These are phyloP conservation scores for Acanthosepion pharaonis DNA, from an alignment of 2,888 invertebrate species.

Conservation along the genomic window DNA sequence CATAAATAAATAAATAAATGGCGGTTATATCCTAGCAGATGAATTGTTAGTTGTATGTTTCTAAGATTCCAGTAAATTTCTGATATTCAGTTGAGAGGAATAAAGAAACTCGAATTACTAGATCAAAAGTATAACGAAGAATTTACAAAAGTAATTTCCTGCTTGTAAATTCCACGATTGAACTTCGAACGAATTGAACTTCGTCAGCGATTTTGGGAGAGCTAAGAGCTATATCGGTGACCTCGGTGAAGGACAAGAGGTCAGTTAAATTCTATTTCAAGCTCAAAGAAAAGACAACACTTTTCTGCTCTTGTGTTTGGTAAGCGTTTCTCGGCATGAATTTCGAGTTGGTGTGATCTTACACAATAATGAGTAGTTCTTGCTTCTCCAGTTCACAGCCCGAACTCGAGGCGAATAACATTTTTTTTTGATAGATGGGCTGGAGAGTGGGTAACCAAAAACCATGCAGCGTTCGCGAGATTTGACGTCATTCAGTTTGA, in stretches of 20 bases:
- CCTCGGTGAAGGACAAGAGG: neutral
- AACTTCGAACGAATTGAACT: too few species aligned
- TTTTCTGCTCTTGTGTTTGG: neutral
- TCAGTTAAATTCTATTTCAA: neutral
- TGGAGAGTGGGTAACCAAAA: neutral
- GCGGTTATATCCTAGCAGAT: too few species aligned
- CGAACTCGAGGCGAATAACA: neutral
- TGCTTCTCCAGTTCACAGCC: neutral
- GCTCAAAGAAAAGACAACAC: neutral
- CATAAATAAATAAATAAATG: too few species aligned
- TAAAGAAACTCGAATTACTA: too few species aligned
- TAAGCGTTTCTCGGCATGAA: neutral
- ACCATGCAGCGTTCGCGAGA: neutral
- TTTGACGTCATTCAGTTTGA: conserved; percentile 4
- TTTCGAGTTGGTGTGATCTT: neutral
- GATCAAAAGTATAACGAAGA: too few species aligned
- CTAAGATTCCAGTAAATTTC: too few species aligned
- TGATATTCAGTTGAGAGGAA: too few species aligned
- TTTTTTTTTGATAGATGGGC: neutral
- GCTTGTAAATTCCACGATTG: too few species aligned
- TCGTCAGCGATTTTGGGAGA: too few species aligned
- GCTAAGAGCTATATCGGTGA: neutral
- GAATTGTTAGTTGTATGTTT: too few species aligned
- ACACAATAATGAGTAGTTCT: neutral
- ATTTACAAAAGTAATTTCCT: too few species aligned